Percentiles rank a stretch among this genome's conserved stretches.
phyloP scores from a whole-genome alignment of 1,140 invertebrate genomes.

The Neodiprion pinetum region DNA sequence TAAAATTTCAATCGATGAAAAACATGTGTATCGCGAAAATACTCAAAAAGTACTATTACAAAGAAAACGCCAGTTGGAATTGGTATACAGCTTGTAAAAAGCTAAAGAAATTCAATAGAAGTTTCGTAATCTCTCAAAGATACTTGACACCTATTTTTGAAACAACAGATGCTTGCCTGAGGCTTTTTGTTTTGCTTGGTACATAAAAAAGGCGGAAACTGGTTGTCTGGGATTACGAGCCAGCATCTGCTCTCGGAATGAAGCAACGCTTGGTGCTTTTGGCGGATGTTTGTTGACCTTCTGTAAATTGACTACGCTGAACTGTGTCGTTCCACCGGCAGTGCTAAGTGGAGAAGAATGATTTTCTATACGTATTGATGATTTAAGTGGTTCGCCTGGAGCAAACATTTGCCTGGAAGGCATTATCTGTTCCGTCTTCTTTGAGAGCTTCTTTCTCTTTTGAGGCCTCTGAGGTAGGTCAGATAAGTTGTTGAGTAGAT shows the following conservation, averaged over 20 bases:
- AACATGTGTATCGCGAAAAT: no score
- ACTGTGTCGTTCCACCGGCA: conserved; percentile 39
- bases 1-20: no score
- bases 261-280: neutral
- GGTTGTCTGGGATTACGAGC: conserved; percentile 36
- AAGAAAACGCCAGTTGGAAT: no score
- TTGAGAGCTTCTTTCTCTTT: conserved; percentile 29
- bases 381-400: neutral
- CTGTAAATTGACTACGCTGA: conserved; percentile 34
- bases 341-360: conserved; percentile 28
- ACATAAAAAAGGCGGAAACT: conserved; percentile 33
- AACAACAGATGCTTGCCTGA: conserved; percentile 13
- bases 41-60: no score
- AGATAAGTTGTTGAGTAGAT: conserved; percentile 36
- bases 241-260: conserved; percentile 41
- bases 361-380: conserved; percentile 24
- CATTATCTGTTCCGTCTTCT: conserved; percentile 13
- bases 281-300: conserved; percentile 28
- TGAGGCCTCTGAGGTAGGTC: conserved; percentile 28
- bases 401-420: conserved; percentile 29
- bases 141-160: neutral
- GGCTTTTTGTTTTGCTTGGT: conserved; percentile 38
- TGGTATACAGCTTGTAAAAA: no score
- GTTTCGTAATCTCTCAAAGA: neutral
- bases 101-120: neutral